phyloP scores from a whole-genome alignment of 1,140 invertebrate species.

The Nebria ingens region DNA sequence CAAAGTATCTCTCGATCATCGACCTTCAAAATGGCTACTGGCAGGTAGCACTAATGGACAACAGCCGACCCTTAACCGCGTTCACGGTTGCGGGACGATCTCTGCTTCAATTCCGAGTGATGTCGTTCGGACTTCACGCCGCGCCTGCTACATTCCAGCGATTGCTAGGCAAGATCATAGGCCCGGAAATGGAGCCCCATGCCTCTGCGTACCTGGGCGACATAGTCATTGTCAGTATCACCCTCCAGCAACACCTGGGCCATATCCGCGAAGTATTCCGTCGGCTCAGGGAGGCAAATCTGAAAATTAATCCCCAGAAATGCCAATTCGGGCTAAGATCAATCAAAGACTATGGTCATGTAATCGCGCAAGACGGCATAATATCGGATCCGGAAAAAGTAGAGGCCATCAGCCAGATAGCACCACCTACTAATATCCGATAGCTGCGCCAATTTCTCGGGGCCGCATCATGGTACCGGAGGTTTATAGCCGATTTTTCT shows the following conservation, averaged over 20 bases:
- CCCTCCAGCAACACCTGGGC: constrained; percentile 24
- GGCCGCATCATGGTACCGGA: constrained; percentile 23
- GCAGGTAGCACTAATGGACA: not conserved
- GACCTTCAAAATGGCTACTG: constrained; percentile 25
- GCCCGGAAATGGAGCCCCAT: constrained; percentile 14
- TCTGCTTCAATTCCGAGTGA: not conserved
- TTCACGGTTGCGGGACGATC: not conserved
- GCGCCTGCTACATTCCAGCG: not conserved
- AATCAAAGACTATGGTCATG: not conserved
- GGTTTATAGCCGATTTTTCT: constrained; percentile 24
- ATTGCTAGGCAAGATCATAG: constrained; percentile 13
- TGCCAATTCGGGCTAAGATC: constrained; percentile 11
- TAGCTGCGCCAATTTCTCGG: constrained; percentile 20
- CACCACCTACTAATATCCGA: not conserved
- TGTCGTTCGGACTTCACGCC: not conserved
- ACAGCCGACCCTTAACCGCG: not conserved
- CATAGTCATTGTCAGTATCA: constrained; percentile 18
- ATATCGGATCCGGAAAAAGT: not conserved
- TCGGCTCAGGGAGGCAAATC: constrained; percentile 13
- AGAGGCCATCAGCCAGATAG: too few relatives aligned
- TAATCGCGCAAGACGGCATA: not conserved
- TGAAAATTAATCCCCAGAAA: constrained; percentile 23
- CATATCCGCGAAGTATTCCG: constrained; percentile 20
- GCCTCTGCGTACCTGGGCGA: constrained; percentile 25
- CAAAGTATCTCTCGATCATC: constrained; percentile 22